Base-by-base conservation (phyloP, 35 echinoderm and acorn worm genomes). In the Ophioderma brevispina region DNA sequence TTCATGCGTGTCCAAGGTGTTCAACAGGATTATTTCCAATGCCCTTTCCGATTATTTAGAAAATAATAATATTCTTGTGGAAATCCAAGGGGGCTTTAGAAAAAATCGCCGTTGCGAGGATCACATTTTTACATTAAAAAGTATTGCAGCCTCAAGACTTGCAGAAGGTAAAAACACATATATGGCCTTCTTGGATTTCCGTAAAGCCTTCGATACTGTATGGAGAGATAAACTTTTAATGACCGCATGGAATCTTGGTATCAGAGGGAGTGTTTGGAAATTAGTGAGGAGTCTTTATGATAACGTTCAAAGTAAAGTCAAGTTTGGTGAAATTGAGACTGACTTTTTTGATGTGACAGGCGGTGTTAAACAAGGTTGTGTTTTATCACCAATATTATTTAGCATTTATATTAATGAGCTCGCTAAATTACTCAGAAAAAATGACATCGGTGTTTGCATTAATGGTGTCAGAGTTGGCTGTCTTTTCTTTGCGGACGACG, bases 151-250 rank as follows among this genome's bases (percentile, higher is more conserved):
- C 32, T 1, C 34, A 4, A 3, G 38, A 21, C 28, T 37, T 5
- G 78, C 78, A 34, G 78, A 80, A 35, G 30, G 34, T 21, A 80
- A 80, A 36, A 32, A 80, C 34, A 80, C 78, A 13, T 36, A 36
- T 80, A 37, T 80, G 78, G 78, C 78, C 78, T 80, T 80, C 34
- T 31, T 80, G 33, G 78, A 80, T 36, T 80, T 34, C 38, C 11
- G 34, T 15, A 80, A 80, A 21, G 59, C 59, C 59, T 70, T 70
- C n/a, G 59, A 70, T 25, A 70, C 59, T 2, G 59, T 70, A 15
- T 70, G 78, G 78, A 13, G 78, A 35, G 78, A 80, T 80, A 31
- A 31, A 13, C 32, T 80, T 10, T 35, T 80, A 10, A 1, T 36
- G 17, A 31, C 31, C 1, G 38, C 38, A 4, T 36, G 38, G 38